phyloP scores from a whole-genome alignment of 2,797 vertebrate genomes.

The Lemur catta region DNA sequence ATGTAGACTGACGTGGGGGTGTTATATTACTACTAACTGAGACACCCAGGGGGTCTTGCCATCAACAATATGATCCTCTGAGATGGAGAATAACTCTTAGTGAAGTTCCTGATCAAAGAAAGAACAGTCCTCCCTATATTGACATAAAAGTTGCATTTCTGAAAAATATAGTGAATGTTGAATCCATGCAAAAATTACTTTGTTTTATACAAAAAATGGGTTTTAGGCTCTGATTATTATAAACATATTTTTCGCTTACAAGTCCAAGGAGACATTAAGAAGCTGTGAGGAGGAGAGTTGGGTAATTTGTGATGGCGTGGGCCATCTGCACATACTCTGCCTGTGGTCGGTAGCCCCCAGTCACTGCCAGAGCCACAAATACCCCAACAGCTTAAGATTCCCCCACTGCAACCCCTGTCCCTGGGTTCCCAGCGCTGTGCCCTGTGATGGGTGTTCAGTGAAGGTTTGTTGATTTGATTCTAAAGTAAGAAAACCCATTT shows the following conservation, averaged over 20 bases:
- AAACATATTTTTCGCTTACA: not conserved
- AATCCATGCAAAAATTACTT: not conserved
- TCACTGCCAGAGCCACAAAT: not conserved
- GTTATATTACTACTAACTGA: not conserved
- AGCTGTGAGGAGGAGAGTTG: not conserved
- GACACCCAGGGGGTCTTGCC: not conserved
- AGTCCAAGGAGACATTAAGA: not conserved
- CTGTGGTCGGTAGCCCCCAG: rapidly evolving
- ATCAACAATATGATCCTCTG: not conserved
- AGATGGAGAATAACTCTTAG: not conserved
- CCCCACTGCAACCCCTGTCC: no score
- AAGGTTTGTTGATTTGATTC: not conserved
- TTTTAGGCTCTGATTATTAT: not conserved
- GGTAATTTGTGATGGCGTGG: not conserved
- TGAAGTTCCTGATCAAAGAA: not conserved
- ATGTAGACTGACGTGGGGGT: not conserved
- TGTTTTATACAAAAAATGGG: not conserved
- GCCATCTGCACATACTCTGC: not conserved
- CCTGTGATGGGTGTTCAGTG: not conserved
- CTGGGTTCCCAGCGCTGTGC: not conserved
- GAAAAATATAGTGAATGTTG: not conserved
- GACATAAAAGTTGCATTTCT: not conserved
- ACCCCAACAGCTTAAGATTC: not conserved
- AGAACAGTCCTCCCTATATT: not conserved
- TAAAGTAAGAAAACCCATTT: not conserved